Conservation (phyloP, 1,140 invertebrate genomes). For the Drosophila fuyamai region DNA sequence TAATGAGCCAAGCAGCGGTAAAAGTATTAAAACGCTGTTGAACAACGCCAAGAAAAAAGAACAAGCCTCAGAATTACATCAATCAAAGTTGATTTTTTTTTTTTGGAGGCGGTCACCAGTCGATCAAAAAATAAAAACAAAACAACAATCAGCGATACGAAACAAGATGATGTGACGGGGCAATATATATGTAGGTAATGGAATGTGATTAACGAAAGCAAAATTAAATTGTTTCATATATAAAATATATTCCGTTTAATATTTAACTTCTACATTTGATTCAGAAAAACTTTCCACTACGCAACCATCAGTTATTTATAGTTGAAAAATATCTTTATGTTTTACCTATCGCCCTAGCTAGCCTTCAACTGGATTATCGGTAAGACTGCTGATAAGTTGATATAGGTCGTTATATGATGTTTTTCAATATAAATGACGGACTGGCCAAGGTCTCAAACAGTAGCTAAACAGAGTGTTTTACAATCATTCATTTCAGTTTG, state of each 20-base stretch:
- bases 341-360: conserved; percentile 6
- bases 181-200: not conserved
- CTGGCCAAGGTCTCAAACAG: conserved; percentile 31
- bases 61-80: conserved; percentile 18
- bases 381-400: conserved; percentile 34
- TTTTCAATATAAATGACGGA: conserved; percentile 10
- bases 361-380: conserved; percentile 39
- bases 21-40: conserved; percentile 52
- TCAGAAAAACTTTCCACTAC: not conserved
- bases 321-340: conserved; percentile 3
- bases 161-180: not conserved
- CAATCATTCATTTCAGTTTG: conserved; percentile 20
- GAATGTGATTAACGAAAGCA: not conserved
- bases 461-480: conserved; percentile 22
- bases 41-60: conserved; percentile 10
- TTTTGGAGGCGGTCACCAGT: conserved; percentile 10
- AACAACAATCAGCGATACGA: conserved; percentile 2
- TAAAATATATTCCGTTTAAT: too few relatives aligned
- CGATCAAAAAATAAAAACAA: not conserved
- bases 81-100: conserved; percentile 27
- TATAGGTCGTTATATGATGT: conserved; percentile 51
- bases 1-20: conserved; percentile 67
- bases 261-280: not conserved
- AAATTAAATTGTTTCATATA: not conserved
- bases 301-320: not conserved